Conservation (phyloP, 2,888 invertebrate species). For the Agriopis leucophaearia region DNA sequence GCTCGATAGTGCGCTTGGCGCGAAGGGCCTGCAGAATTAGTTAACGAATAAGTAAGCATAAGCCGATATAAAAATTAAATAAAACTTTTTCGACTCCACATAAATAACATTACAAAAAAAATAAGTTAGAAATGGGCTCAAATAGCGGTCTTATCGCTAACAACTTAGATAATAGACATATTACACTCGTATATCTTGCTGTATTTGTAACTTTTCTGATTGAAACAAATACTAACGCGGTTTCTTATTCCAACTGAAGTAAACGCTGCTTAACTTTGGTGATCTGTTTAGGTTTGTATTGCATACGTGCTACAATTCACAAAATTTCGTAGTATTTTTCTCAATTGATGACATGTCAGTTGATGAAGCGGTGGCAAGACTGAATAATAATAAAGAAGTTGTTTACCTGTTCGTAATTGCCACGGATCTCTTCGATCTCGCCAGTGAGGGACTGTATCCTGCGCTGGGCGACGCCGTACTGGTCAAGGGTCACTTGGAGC, state of each 20-base stretch:
- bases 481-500: conserved; percentile 97
- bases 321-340: not conserved
- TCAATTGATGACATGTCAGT: not conserved
- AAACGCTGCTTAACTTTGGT: not conserved
- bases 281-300: not conserved
- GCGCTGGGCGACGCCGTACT: conserved; percentile 95
- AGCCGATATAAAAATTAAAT: not conserved
- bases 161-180: too few relatives aligned
- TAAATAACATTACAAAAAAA: too few relatives aligned
- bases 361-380: not conserved
- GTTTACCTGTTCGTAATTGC: conserved; percentile 91
- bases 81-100: too few relatives aligned
- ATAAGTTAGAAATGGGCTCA: too few relatives aligned
- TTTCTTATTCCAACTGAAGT: not conserved
- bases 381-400: not conserved
- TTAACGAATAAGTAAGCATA: not conserved
- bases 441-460: conserved; percentile 96
- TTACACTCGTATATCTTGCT: too few relatives aligned
- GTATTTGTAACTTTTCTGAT: too few relatives aligned
- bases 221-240: not conserved
- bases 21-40: conserved; percentile 90
- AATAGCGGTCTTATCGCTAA: too few relatives aligned
- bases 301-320: not conserved
- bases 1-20: conserved; percentile 95
- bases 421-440: conserved; percentile 98